Percentiles rank a stretch among this genome's conserved stretches.
These are phyloP conservation scores for Mesoclemmys tuberculata DNA, from an alignment of 2,113 vertebrate genomes.

Conservation along the genomic window DNA sequence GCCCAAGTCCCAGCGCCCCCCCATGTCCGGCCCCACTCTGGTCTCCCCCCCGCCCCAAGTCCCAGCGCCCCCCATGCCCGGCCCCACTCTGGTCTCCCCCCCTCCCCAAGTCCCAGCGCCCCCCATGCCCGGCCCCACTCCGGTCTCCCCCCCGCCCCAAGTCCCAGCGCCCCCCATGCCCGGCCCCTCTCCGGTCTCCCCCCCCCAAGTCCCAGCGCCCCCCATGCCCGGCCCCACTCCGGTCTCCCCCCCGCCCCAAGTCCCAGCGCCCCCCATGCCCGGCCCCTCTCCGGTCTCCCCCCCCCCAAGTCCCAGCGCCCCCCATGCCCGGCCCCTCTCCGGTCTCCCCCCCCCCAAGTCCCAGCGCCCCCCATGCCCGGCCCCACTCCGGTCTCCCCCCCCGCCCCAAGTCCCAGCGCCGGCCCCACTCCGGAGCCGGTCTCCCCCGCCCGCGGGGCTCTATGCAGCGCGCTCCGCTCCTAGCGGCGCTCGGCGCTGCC, in stretches of 20 bases:
- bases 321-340: too few species aligned
- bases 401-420: too few species aligned
- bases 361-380: too few species aligned
- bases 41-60: too few species aligned
- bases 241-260: not conserved
- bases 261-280: too few species aligned
- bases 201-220: not conserved
- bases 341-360: not conserved
- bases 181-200: not conserved
- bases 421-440: not conserved
- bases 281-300: not conserved
- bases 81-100: not conserved
- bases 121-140: too few species aligned
- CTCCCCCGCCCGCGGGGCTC: not conserved
- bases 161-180: not conserved
- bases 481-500: not conserved
- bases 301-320: not conserved
- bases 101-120: not conserved
- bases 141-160: not conserved
- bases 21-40: too few species aligned
- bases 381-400: not conserved
- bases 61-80: too few species aligned
- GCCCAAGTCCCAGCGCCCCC: too few species aligned
- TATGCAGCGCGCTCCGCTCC: too few species aligned
- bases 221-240: not conserved